Conservation (phyloP, 2,888 invertebrate genomes). For the Crocallis elinguaria region DNA sequence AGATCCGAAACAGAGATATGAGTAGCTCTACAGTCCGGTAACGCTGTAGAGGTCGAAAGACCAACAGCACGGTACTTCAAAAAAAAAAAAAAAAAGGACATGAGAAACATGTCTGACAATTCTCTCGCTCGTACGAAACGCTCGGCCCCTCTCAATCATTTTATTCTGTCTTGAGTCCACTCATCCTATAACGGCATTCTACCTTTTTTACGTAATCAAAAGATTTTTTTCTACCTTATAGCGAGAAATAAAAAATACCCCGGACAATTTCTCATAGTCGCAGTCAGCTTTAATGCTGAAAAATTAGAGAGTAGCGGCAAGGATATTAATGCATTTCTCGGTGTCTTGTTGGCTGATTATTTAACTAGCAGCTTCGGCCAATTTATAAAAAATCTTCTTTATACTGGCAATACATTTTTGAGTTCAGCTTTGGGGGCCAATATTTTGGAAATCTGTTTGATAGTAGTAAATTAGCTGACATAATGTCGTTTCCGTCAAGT, state of each 20-base stretch:
- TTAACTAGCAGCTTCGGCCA: conserved; percentile 22
- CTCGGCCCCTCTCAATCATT: too few species aligned
- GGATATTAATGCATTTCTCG: conserved; percentile 52
- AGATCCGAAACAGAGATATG: too few species aligned
- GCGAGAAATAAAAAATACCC: conserved; percentile 22
- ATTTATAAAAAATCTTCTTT: conserved; percentile 19
- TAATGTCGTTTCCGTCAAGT: too few species aligned
- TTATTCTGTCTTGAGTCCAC: too few species aligned
- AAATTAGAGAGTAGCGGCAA: conserved; percentile 53
- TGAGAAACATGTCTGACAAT: too few species aligned
- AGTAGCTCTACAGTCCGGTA: too few species aligned
- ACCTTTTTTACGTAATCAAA: background rate
- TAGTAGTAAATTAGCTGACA: too few species aligned
- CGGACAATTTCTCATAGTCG: conserved; percentile 50
- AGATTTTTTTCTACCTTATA: conserved; percentile 9
- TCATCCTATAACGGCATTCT: background rate
- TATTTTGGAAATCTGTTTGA: too few species aligned
- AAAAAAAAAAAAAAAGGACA: too few species aligned
- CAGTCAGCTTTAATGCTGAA: conserved; percentile 55
- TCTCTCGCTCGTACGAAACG: too few species aligned
- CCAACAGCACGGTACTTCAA: too few species aligned
- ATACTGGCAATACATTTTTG: background rate
- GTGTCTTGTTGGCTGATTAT: conserved; percentile 37
- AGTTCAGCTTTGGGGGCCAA: background rate
- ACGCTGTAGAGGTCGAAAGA: too few species aligned